phyloP scores from a whole-genome alignment of 30 jellyfish, hydroid and myxozoan species.

The Cassiopea xamachana region DNA sequence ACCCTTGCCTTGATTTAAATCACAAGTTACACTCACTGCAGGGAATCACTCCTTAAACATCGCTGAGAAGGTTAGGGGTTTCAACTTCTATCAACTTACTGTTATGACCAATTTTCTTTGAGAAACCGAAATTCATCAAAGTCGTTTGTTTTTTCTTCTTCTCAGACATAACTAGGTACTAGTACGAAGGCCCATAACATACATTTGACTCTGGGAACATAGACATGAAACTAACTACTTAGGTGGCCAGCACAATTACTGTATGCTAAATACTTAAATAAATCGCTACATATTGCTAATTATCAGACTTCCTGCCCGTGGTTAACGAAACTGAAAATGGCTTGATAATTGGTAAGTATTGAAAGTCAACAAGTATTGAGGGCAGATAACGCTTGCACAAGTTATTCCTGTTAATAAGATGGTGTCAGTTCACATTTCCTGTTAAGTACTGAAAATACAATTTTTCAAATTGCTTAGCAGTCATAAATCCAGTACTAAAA shows the following conservation, averaged over 20 bases:
- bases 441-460: too few species aligned
- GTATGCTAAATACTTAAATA: not conserved
- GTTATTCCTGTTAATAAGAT: too few species aligned
- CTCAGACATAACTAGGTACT: not conserved
- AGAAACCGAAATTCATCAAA: conserved; percentile 34
- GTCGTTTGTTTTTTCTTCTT: conserved; percentile 22
- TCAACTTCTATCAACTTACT: conserved; percentile 20
- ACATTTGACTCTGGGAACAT: not conserved
- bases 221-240: not conserved
- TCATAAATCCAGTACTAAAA: too few species aligned
- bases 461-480: too few species aligned
- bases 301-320: too few species aligned
- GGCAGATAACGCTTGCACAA: too few species aligned
- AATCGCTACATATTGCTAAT: too few species aligned
- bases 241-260: not conserved
- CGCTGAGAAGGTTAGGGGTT: conserved; percentile 31
- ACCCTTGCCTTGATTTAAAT: conserved; percentile 31
- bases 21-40: conserved; percentile 40
- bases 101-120: conserved; percentile 31
- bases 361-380: too few species aligned
- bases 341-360: too few species aligned
- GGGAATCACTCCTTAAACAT: conserved; percentile 9
- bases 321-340: too few species aligned
- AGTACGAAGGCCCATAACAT: not conserved
- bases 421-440: too few species aligned